Conservation (phyloP, 2,113 vertebrate species). For the Phaethornis superciliosus region DNA sequence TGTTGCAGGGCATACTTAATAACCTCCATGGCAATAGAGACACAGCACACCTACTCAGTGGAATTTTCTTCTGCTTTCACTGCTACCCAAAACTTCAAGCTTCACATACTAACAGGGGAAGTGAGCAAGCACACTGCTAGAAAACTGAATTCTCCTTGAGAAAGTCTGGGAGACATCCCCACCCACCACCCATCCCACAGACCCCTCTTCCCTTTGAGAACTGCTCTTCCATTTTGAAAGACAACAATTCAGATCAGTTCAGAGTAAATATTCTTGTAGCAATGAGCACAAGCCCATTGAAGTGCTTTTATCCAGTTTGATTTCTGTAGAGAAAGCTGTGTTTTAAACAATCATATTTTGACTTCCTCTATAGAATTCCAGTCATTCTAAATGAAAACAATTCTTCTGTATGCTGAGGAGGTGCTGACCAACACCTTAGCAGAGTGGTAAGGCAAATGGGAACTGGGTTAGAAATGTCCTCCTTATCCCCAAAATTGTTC, state of each 20-base stretch:
- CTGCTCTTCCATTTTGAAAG: neutral
- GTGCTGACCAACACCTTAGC: neutral
- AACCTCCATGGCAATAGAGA: neutral
- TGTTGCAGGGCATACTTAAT: neutral
- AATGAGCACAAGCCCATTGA: neutral
- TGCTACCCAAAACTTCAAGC: neutral
- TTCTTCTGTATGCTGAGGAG: neutral
- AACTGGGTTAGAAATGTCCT: neutral
- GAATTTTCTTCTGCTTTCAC: neutral
- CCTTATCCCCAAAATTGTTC: neutral
- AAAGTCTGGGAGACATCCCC: neutral
- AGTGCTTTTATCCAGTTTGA: neutral
- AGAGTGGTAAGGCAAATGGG: neutral
- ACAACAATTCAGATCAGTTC: neutral
- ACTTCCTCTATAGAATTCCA: neutral
- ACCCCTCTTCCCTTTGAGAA: neutral
- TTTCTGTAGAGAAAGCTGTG: neutral
- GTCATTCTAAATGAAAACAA: neutral
- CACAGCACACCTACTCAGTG: neutral
- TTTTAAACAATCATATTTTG: neutral
- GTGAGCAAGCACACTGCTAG: fast-evolving
- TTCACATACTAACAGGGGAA: neutral
- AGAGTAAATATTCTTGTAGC: neutral
- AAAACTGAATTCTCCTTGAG: neutral
- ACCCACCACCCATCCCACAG: neutral